Conservation (phyloP, 2,888 invertebrate genomes). For the Argyresthia albistria region DNA sequence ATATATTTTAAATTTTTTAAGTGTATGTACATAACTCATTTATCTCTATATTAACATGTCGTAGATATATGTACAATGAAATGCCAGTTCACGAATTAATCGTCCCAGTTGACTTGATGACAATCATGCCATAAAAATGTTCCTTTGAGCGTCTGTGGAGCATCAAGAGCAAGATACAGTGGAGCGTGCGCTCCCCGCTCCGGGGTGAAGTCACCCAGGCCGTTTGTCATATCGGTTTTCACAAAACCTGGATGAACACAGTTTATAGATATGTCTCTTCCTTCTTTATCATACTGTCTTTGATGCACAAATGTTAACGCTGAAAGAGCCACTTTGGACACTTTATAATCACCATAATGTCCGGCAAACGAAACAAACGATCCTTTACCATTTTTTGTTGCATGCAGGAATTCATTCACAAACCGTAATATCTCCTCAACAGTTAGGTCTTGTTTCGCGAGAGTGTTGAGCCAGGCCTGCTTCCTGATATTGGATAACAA, state of each 20-base stretch:
- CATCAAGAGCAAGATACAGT: conserved; percentile 53
- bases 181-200: conserved; percentile 58
- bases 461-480: conserved; percentile 55
- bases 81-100: conserved; percentile 37
- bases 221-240: conserved; percentile 65
- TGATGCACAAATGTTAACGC: conserved; percentile 64
- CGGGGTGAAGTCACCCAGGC: conserved; percentile 59
- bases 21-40: conserved; percentile 61
- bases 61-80: conserved; percentile 29
- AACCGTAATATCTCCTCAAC: conserved; percentile 64
- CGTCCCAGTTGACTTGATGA: conserved; percentile 66
- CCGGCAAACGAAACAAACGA: conserved; percentile 56
- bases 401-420: conserved; percentile 71
- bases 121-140: conserved; percentile 65
- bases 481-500: conserved; percentile 57
- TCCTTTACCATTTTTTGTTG: conserved; percentile 58
- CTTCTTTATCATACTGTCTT: conserved; percentile 58
- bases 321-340: conserved; percentile 62
- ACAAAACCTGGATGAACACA: conserved; percentile 67
- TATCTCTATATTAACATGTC: conserved; percentile 62
- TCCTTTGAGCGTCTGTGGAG: conserved; percentile 56
- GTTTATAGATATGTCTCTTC: conserved; percentile 55
- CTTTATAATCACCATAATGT: conserved; percentile 62
- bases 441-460: conserved; percentile 58
- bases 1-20: conserved; percentile 30